Evolutionary conservation across 1,140 invertebrate genomes (phyloP), one percentile per base, ranked within the genome.

Genomic region (Saccostrea echinata): DNA sequence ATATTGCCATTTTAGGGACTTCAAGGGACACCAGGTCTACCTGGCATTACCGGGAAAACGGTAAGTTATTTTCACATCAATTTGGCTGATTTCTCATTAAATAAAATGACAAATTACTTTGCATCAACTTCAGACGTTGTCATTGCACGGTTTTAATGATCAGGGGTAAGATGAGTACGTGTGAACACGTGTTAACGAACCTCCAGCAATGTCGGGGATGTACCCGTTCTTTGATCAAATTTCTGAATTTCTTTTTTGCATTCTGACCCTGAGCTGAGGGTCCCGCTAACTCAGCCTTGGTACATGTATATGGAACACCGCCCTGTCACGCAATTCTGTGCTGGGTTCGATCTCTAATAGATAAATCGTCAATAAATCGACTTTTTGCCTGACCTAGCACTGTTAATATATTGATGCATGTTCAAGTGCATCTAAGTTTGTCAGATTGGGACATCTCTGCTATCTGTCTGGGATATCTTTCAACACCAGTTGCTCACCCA

Each of bases 281-380:
- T 57, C 16, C 55, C 13, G 0, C 12, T 18, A 16, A 57, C 16
- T 57, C 24, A 71, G 68, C 24, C 27, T 71, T 71, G 68, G 68
- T 27, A 27, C 1, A 24, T 8, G 68, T 27, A 27, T 11, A 24
- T 8, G 68, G 68, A 71, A 33, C 30, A 71, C 68, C 68, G 24
- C 68, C 30, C 68, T 33, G 68, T 71, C 68, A 71, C 68, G 68
- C 68, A 71, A 71, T 24, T 8, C 68, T 3, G 68, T 71, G 13
- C 68, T 24, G 30, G 68, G 68, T 71, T 71, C 68, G 68, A 71
- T 71, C 30, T 71, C 24, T 6, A 24, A 30, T 24, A 71, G 68
- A 71, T 71, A 71, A 71, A 13, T 71, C 68, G 30, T 30, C 68
- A 71, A 71, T 71, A 71, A 71, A 71, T 71, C 12, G 68, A 71